Conservation (phyloP, 1,140 invertebrate genomes). For the Thaumetopoea pityocampa region DNA sequence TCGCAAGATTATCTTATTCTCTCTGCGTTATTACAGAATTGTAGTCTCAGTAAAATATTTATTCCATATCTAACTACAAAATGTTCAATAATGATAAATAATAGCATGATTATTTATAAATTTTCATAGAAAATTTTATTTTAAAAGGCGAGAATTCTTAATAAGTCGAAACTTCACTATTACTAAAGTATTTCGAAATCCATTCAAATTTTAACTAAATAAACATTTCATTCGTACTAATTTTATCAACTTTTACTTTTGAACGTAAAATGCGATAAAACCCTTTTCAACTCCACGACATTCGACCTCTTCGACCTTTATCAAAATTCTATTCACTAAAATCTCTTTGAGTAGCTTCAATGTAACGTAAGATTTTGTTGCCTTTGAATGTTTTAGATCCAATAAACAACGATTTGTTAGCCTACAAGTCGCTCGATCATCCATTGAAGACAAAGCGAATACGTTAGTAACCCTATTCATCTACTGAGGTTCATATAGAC, state of each 20-base stretch:
- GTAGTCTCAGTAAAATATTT: no score
- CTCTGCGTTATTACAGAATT: no score
- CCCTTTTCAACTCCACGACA: slow-evolving; percentile 1
- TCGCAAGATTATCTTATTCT: no score
- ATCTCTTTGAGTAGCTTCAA: slow-evolving; percentile 4
- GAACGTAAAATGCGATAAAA: slow-evolving; percentile 3
- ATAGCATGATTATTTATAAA: no score
- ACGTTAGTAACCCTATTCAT: slow-evolving; percentile 1
- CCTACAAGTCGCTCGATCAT: not conserved
- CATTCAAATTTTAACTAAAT: not conserved
- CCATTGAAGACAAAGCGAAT: slow-evolving; percentile 5
- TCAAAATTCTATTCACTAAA: slow-evolving; percentile 7
- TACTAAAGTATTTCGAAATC: no score
- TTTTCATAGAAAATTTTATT: no score
- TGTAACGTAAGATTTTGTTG: not conserved
- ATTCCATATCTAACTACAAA: no score
- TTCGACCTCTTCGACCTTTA: slow-evolving; percentile 1
- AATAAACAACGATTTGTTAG: not conserved
- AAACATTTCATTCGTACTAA: no score
- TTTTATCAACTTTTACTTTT: not conserved
- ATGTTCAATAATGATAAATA: no score
- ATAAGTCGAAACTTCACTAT: no score
- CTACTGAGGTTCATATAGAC: slow-evolving; percentile 14
- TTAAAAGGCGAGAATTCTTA: no score
- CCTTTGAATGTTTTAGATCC: not conserved